Evolutionary conservation across 2,888 invertebrate genomes (phyloP).

Genomic region (Aphidoletes aphidimyza): DNA sequence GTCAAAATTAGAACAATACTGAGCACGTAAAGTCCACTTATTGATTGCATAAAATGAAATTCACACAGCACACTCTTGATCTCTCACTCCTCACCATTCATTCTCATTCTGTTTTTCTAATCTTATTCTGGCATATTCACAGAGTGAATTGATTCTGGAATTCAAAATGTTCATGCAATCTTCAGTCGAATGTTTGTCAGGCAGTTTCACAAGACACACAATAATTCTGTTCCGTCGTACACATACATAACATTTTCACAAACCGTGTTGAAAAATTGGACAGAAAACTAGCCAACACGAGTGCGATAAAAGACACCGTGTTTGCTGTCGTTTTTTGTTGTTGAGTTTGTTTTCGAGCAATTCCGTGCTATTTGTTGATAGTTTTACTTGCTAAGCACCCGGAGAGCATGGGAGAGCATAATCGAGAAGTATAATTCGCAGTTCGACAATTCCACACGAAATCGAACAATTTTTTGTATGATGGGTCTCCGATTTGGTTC

Average conservation of each 20-base stretch:
- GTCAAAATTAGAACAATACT: conserved; percentile 31
- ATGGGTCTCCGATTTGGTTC: too few species aligned
- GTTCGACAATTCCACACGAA: too few species aligned
- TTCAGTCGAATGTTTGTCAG: not conserved
- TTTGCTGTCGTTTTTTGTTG: not conserved
- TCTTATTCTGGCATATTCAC: too few species aligned
- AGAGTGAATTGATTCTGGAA: too few species aligned
- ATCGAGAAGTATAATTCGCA: not conserved
- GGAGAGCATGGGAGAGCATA: not conserved
- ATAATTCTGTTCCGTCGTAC: too few species aligned
- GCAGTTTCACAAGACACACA: not conserved
- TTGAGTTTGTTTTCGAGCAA: not conserved
- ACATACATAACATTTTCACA: too few species aligned
- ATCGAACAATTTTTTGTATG: too few species aligned
- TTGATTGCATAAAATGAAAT: not conserved
- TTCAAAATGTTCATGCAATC: not conserved
- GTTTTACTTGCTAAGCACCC: not conserved
- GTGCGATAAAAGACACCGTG: not conserved
- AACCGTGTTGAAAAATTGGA: not conserved
- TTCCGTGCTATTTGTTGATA: conserved; percentile 34
- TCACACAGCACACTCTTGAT: too few species aligned
- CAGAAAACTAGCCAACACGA: not conserved
- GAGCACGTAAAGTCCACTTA: conserved; percentile 31
- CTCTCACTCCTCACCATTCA: too few species aligned
- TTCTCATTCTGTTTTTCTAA: too few species aligned